Percentiles rank a stretch among this genome's conserved stretches.
Conservation (phyloP, 2,797 vertebrate genomes). For the Pangasius larnaudii region DNA sequence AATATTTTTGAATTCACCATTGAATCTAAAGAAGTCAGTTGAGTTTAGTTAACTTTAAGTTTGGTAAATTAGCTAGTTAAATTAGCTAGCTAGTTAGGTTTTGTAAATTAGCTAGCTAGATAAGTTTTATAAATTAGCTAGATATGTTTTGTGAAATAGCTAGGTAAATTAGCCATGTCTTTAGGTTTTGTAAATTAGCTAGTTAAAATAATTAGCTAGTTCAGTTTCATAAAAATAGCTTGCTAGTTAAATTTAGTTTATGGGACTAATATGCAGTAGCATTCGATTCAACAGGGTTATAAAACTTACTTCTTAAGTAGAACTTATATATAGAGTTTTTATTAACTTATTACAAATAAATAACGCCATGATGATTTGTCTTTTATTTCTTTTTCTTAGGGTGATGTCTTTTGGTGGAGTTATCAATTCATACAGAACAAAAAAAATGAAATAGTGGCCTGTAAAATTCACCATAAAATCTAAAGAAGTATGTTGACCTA, state of each 20-base stretch:
- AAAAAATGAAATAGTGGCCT: not conserved
- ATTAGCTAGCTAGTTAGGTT: not conserved
- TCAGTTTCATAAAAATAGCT: not conserved
- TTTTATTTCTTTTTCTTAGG: not conserved
- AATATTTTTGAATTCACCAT: not conserved
- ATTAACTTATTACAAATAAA: not conserved
- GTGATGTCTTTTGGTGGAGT: not conserved
- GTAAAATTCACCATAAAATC: not conserved
- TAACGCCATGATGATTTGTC: not conserved
- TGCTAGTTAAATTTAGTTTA: not conserved
- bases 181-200: not conserved
- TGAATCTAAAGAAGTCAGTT: not conserved
- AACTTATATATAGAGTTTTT: not conserved
- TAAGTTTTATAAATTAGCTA: not conserved
- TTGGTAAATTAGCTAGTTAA: not conserved
- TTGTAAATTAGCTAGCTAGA: not conserved
- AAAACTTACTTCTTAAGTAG: not conserved
- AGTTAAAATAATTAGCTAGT: not conserved
- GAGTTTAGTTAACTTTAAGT: not conserved
- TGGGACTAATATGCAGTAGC: not conserved
- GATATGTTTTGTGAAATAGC: not conserved
- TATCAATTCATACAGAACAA: not conserved
- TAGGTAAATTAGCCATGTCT: not conserved
- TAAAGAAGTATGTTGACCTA: not conserved
- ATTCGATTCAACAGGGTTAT: not conserved